Base-by-base conservation (phyloP, 2,113 vertebrate species). In the Tor tambroides region DNA sequence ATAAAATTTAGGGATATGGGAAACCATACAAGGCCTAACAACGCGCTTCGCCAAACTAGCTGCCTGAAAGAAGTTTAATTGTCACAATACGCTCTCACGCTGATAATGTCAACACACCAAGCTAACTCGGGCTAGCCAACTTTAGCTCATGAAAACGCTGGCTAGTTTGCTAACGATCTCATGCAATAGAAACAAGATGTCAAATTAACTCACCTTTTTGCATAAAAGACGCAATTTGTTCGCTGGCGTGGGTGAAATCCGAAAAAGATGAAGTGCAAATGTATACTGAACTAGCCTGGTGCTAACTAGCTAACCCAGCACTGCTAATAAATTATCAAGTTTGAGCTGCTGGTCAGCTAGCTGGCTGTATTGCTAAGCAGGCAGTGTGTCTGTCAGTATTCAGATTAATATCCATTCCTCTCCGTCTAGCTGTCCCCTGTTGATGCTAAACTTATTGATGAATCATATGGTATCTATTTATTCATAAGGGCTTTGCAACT, bases 271-370 rank as follows among this genome's bases (percentile, higher is more conserved):
- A 28, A 61, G 30, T 41, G 49, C 59, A 89, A 79, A 41, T 19
- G 21, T 51, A 51, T 43, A 49, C 38, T 75, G 46, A 49, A 54
- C 49, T 84, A 71, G 54, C 49, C 80, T 59, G 35, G 46, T 72
- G 87, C 84, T 86, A 88, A 86, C 89, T 88, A 90, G 87, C 82
- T 90, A 88, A 87, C 87, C 56, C 87, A 86, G 83, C 67, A 67
- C 61, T 77, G 85, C 83, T 84, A 61, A 87, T 80, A 80, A 85
- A 88, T 84, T 17, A 74, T 63, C 81, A 83, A 83, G 81, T 83
- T 83, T 54, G 81, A 83, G 81, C 81, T 74, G 88, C 83, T 88
- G 83, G 80, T 86, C 78, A 83, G 87, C 87, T 84, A 84, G 83
- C 54, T 82, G 86, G 77, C 51, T 87, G 87, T 85, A 75, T 81